phyloP scores from a whole-genome alignment of 2,797 vertebrate species.

The Diceros bicornis region DNA sequence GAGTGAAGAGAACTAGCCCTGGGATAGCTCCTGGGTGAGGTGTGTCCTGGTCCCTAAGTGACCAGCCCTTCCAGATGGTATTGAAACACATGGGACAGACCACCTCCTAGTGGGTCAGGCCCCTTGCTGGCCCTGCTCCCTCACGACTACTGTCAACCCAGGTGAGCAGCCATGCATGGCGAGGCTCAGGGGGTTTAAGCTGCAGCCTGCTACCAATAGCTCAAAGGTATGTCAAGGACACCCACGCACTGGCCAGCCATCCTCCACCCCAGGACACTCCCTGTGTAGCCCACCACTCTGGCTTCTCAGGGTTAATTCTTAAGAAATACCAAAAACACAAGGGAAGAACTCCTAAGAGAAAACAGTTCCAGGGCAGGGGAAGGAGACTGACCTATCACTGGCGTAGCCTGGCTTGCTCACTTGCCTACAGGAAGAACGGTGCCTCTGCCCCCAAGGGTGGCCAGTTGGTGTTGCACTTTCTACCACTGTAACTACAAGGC shows the following conservation, averaged over 20 bases:
- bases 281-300: neutral
- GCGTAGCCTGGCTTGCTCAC: neutral
- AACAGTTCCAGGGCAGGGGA: neutral
- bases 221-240: neutral
- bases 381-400: accelerated
- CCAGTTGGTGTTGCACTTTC: accelerated
- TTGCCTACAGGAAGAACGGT: accelerated
- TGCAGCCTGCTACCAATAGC: neutral
- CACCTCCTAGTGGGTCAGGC: neutral
- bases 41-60: too few species aligned
- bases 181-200: neutral
- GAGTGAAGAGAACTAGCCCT: neutral
- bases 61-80: neutral
- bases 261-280: too few species aligned
- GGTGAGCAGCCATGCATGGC: neutral
- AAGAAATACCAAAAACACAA: neutral
- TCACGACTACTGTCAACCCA: neutral
- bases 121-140: neutral
- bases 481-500: neutral
- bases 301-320: neutral
- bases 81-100: neutral
- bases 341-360: neutral
- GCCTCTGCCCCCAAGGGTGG: accelerated
- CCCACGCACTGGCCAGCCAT: too few species aligned
- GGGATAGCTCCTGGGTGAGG: neutral